phyloP scores from a whole-genome alignment of 2,888 invertebrate genomes.

The Polyommatus iphigenia region DNA sequence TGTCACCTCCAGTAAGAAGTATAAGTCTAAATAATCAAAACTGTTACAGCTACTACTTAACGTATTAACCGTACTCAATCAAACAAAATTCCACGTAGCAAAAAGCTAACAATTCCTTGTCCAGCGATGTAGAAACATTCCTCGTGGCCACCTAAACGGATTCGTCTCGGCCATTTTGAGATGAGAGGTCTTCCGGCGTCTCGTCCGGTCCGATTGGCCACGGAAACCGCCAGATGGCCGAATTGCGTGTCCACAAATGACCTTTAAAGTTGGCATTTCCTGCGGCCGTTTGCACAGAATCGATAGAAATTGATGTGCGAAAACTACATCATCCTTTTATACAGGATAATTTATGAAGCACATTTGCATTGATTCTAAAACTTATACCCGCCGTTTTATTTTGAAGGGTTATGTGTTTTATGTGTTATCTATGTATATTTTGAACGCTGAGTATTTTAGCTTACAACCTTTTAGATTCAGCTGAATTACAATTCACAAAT shows the following conservation, averaged over 20 bases:
- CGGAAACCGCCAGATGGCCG: slow-evolving; percentile 38
- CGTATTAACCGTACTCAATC: slow-evolving; percentile 36
- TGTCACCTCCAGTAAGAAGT: no score
- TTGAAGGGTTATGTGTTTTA: no score
- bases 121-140: slow-evolving; percentile 74
- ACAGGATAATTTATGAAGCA: no score
- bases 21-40: no score
- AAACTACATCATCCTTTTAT: not conserved
- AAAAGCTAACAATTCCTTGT: slow-evolving; percentile 62
- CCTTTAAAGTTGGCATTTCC: slow-evolving; percentile 7
- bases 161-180: slow-evolving; percentile 72
- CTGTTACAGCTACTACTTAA: not conserved
- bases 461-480: no score
- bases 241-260: slow-evolving; percentile 36
- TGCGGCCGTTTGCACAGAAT: not conserved
- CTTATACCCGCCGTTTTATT: no score
- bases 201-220: slow-evolving; percentile 58
- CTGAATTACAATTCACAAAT: no score
- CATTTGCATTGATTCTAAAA: no score
- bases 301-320: not conserved
- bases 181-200: slow-evolving; percentile 74
- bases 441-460: no score
- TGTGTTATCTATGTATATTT: no score
- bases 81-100: slow-evolving; percentile 68
- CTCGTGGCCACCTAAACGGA: slow-evolving; percentile 58